Evolutionary conservation across 2,888 invertebrate genomes (phyloP).

Genomic region (Colletes collaris): DNA sequence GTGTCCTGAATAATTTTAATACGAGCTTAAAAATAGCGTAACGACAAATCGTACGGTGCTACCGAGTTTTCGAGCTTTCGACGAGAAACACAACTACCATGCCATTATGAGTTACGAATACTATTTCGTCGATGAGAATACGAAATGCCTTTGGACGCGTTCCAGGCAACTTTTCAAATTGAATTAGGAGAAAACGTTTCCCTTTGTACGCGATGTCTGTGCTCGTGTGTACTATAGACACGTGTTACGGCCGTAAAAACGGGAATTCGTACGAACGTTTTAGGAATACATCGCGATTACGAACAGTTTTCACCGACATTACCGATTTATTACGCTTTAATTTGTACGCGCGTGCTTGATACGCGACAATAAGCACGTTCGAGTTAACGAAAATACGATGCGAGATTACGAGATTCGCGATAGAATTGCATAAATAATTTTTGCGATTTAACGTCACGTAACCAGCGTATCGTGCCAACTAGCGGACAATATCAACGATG

Average conservation of each 20-base stretch:
- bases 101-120: slow-evolving; percentile 50
- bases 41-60: not conserved
- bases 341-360: not conserved
- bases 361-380: not conserved
- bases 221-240: no score
- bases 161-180: slow-evolving; percentile 70
- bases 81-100: not conserved
- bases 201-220: not conserved
- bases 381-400: not conserved
- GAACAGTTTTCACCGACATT: not conserved
- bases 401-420: slow-evolving; percentile 5
- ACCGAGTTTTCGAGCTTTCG: not conserved
- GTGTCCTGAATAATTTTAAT: no score
- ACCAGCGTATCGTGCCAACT: slow-evolving; percentile 6
- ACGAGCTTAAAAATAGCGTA: not conserved
- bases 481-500: slow-evolving; percentile 8
- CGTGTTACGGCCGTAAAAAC: no score
- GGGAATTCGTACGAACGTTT: not conserved
- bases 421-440: not conserved
- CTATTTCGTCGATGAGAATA: slow-evolving; percentile 54
- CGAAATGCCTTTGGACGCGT: slow-evolving; percentile 68
- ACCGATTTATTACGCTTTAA: not conserved
- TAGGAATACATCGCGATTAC: not conserved
- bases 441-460: not conserved
- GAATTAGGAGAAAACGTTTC: slow-evolving; percentile 66